Percentiles rank a stretch among this genome's conserved stretches.
Conservation (phyloP, 2,888 invertebrate species). For the Phorcus lineatus region DNA sequence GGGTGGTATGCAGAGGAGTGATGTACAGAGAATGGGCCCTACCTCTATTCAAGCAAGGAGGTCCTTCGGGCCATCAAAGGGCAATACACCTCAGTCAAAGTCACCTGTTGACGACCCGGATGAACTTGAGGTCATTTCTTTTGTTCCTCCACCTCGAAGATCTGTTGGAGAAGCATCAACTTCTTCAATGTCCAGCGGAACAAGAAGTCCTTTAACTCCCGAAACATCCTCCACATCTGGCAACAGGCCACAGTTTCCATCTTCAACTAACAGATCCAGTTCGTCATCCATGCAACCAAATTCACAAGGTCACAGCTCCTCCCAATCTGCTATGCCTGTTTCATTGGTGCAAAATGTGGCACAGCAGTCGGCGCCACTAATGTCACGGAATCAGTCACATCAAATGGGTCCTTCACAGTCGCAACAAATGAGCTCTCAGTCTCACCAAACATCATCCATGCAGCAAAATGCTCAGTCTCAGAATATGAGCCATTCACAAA, state of each 20-base stretch:
- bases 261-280: not conserved
- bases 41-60: not conserved
- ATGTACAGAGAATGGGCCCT: not conserved
- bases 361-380: not conserved
- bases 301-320: not conserved
- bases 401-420: too few relatives aligned
- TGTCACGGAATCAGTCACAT: not conserved
- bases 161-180: constrained; percentile 12
- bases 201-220: not conserved
- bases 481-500: not conserved
- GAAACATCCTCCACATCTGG: not conserved
- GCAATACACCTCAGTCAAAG: not conserved
- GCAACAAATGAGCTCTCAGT: not conserved
- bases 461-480: constrained; percentile 1
- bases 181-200: constrained; percentile 17
- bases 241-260: constrained; percentile 2
- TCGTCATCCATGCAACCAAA: not conserved
- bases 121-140: constrained; percentile 16
- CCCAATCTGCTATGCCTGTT: not conserved
- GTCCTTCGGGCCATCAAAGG: not conserved
- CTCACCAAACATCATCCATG: not conserved
- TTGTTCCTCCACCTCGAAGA: constrained; percentile 13
- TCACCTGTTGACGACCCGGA: not conserved
- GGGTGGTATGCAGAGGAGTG: not conserved
- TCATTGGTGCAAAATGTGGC: constrained; percentile 11